Percentiles rank a stretch among this genome's conserved stretches.
Conservation (phyloP, 1,140 invertebrate genomes). For the Drosophila willistoni region DNA sequence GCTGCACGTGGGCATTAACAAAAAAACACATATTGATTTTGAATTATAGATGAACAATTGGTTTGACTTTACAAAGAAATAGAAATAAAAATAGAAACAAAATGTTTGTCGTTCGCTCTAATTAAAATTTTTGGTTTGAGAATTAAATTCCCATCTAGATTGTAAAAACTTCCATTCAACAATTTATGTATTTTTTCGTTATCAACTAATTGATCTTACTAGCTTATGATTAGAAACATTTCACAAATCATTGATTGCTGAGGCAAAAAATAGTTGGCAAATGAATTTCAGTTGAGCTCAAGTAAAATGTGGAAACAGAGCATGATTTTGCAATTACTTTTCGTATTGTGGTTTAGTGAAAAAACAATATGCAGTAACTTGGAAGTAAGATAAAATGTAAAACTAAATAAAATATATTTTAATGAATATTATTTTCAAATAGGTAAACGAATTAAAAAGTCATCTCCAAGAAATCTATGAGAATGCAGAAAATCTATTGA, state of each 20-base stretch:
- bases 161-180: neutral
- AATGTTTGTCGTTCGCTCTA: conserved; percentile 11
- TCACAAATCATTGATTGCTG: neutral
- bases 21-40: neutral
- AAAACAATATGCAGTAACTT: neutral
- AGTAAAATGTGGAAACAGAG: conserved; percentile 3
- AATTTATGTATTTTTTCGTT: neutral
- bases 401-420: neutral
- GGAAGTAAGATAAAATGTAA: neutral
- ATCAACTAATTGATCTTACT: neutral
- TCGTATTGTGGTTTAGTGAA: neutral
- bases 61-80: neutral
- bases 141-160: conserved; percentile 16
- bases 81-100: too few relatives aligned
- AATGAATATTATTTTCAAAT: neutral
- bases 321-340: conserved; percentile 4
- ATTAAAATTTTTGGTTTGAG: conserved; percentile 28
- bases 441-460: neutral
- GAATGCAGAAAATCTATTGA: conserved; percentile 27
- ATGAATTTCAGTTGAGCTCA: neutral
- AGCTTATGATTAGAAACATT: neutral
- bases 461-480: conserved; percentile 23
- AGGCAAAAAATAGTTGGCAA: neutral
- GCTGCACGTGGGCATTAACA: neutral
- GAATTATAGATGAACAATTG: neutral